Conservation (phyloP, 2,113 vertebrate genomes). For the Anarrhichthys ocellatus region DNA sequence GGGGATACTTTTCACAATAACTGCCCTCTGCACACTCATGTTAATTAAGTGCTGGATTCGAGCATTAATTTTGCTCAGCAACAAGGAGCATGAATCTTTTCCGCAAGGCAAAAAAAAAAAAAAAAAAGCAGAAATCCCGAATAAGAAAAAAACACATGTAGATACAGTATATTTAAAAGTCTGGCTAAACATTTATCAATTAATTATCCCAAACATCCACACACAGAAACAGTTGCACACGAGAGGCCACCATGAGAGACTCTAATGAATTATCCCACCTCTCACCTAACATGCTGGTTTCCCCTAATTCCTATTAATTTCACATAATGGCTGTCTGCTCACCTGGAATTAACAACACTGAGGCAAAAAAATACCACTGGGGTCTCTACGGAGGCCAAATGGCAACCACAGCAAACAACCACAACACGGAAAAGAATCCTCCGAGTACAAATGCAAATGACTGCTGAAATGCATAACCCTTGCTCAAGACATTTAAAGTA, state of each 20-base stretch:
- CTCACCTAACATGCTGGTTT: conserved; percentile 73
- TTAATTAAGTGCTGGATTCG: conserved; percentile 76
- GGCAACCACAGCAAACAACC: conserved; percentile 75
- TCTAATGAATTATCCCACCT: conserved; percentile 69
- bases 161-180: conserved; percentile 31
- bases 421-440: conserved; percentile 37
- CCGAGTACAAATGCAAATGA: conserved; percentile 74
- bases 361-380: conserved; percentile 66
- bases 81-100: conserved; percentile 44
- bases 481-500: conserved; percentile 67
- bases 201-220: conserved; percentile 17
- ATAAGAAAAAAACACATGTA: background rate
- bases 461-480: conserved; percentile 67
- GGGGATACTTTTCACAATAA: conserved; percentile 67
- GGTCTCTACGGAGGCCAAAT: conserved; percentile 74
- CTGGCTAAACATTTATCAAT: conserved; percentile 24
- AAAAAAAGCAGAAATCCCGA: conserved; percentile 25
- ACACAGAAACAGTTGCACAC: conserved; percentile 17
- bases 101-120: background rate
- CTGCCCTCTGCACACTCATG: conserved; percentile 70
- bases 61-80: conserved; percentile 72
- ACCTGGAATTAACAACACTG: conserved; percentile 81
- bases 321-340: conserved; percentile 80
- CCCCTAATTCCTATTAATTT: conserved; percentile 80
- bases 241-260: conserved; percentile 41